phyloP scores from a whole-genome alignment of 1,140 invertebrate genomes.

The Bombus terrestris region DNA sequence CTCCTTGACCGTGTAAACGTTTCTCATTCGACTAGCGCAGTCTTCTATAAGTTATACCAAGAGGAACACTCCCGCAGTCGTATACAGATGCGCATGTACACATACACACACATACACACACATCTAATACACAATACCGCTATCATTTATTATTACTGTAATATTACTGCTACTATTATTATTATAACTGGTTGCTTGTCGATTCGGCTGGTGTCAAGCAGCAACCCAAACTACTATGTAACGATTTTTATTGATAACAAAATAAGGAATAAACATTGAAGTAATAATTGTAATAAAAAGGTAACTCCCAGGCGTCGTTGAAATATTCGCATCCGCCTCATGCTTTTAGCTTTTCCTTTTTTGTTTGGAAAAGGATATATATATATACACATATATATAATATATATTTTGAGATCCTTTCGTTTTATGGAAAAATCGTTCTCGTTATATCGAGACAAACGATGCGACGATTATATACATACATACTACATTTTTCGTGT shows the following conservation, averaged over 20 bases:
- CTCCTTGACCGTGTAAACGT: constrained; percentile 31
- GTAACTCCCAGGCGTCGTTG: constrained; percentile 57
- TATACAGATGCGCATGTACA: neutral
- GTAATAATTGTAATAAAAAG: constrained; percentile 75
- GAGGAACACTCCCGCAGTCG: neutral
- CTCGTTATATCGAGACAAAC: neutral
- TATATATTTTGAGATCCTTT: neutral
- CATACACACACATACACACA: neutral
- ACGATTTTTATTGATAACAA: constrained; percentile 80
- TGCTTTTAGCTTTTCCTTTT: constrained; percentile 46
- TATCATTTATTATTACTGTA: constrained; percentile 68
- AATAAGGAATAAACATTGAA: constrained; percentile 76
- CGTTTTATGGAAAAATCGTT: neutral
- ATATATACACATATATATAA: neutral
- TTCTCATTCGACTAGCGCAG: constrained; percentile 29
- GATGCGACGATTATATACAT: neutral
- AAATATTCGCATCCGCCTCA: constrained; percentile 37
- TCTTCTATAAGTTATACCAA: constrained; percentile 12
- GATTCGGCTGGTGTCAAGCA: constrained; percentile 64
- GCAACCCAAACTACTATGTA: constrained; percentile 77
- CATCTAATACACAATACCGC: constrained; percentile 54
- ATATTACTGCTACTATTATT: constrained; percentile 67
- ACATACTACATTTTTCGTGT: neutral
- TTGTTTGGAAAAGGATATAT: constrained; percentile 6
- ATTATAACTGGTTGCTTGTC: constrained; percentile 69